Evolutionary conservation across 1,140 invertebrate species (phyloP), one percentile per base, ranked within the genome.

Genomic region (Penaeus indicus): DNA sequence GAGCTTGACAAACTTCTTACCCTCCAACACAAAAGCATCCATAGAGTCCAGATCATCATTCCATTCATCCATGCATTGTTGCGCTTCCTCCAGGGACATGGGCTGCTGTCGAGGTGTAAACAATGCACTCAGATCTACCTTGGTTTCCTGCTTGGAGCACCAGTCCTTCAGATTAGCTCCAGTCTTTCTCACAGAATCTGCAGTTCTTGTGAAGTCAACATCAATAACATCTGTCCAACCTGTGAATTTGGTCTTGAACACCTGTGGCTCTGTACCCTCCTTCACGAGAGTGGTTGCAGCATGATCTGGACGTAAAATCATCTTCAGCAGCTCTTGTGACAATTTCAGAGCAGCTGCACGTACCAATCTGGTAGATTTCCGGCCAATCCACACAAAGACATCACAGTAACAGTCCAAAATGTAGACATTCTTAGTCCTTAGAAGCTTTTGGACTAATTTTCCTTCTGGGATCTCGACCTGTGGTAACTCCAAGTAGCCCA

Each of bases 221-320:
- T 98, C 98, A 90, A 99, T 98, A 1, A 99, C 98, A 94, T 99
- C 98, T 93, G 99, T 99, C 99, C 99, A 99, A 18, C 97, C 98
- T 78, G 95, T 93, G 93, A 99, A 99, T 93, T 99, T 99, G 4
- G 96, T 97, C 94, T 99, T 99, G 93, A 99, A 99, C 87, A 99
- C 96, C 95, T 98, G 94, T 79, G 96, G 95, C 89, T 94, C 93
- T 22, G 96, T 97, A 86, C 96, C 97, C 94, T 97, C 96, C 92
- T 97, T 96, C 22, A 91, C 89, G 13, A 91, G 86, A 60, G 69
- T 90, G 22, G 99, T 96, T 90, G 97, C 93, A 0, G 98, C 97
- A 94, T 97, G 97, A 22, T 96, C 94, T 4, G 98, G 97, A 27
- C 99, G 94, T 54, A 95, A 92, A 92, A 99, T 97, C 96, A 97